These are phyloP conservation scores for Perognathus longimembris DNA, from an alignment of 2,113 vertebrate species.

Conservation along the genomic window DNA sequence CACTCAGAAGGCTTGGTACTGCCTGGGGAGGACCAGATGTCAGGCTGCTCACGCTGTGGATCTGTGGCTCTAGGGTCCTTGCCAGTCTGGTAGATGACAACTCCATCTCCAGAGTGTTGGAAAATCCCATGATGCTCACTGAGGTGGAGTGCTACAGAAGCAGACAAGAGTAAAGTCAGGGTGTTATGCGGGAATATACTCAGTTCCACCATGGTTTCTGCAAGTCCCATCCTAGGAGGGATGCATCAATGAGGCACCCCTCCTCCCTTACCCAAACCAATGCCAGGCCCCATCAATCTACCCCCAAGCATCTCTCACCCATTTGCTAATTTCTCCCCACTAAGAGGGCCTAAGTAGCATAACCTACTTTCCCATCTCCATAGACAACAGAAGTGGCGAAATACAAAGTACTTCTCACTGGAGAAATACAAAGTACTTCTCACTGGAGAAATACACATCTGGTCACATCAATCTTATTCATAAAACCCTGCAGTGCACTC, in stretches of 20 bases:
- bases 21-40: constrained; percentile 35
- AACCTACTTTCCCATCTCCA: background rate
- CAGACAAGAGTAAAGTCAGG: background rate
- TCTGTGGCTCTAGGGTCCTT: constrained; percentile 71
- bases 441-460: background rate
- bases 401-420: background rate
- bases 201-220: background rate
- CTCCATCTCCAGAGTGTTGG: constrained; percentile 86
- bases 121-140: constrained; percentile 84
- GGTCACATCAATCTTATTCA: background rate
- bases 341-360: background rate
- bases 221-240: background rate
- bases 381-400: background rate
- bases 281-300: background rate
- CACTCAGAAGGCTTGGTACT: constrained; percentile 61
- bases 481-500: background rate
- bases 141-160: constrained; percentile 82
- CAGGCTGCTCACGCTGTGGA: constrained; percentile 74
- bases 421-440: background rate
- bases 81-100: constrained; percentile 82
- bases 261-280: background rate
- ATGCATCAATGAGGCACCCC: background rate
- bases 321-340: background rate
- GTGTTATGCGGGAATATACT: background rate
- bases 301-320: background rate